phyloP scores from a whole-genome alignment of 2,113 vertebrate species.

The Formicarius rufipectus region DNA sequence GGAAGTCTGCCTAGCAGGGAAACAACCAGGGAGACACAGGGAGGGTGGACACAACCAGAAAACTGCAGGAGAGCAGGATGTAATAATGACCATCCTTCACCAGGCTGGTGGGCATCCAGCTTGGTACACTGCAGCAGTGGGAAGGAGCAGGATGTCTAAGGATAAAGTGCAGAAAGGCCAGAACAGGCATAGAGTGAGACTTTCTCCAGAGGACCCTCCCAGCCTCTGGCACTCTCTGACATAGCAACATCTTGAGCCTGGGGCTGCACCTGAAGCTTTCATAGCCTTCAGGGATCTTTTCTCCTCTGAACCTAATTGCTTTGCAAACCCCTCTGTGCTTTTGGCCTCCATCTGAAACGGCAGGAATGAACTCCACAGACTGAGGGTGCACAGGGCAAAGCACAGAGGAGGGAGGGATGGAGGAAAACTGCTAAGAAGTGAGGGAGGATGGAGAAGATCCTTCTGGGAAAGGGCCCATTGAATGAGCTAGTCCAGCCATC shows the following conservation, averaged over 20 bases:
- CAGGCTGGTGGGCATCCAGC: not conserved
- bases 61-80: not conserved
- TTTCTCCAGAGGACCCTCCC: not conserved
- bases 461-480: not conserved
- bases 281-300: not conserved
- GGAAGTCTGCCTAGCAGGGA: not conserved
- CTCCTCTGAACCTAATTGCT: not conserved
- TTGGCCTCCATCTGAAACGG: not conserved
- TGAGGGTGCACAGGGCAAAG: not conserved
- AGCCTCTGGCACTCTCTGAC: not conserved
- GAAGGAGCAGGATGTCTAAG: not conserved
- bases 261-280: not conserved
- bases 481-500: not conserved
- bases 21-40: not conserved
- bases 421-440: not conserved
- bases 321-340: not conserved
- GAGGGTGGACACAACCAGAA: not conserved
- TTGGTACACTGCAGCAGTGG: not conserved
- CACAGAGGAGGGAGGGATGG: not conserved
- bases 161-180: not conserved
- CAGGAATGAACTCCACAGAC: not conserved
- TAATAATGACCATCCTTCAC: not conserved
- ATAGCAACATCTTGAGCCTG: not conserved
- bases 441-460: not conserved
- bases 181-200: not conserved